Evolutionary conservation across 1,140 invertebrate genomes (phyloP), one percentile per base, ranked within the genome.

Genomic region (Holcopasites calliopsidis): DNA sequence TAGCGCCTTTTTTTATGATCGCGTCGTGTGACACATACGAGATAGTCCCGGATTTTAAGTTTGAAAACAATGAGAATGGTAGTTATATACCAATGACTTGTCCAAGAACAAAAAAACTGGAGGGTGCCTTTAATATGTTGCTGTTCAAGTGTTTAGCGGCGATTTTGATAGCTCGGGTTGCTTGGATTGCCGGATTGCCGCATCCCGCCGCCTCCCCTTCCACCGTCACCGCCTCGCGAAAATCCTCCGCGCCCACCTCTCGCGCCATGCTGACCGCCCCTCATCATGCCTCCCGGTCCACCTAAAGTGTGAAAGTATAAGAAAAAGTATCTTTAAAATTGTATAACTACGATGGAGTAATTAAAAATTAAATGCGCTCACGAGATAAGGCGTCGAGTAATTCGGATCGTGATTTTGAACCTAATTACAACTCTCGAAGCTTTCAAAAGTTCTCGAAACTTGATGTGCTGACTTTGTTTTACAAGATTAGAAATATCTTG

Each of bases 271-370:
- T 89, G 90, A 13, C 89, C 89, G 40, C 88, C 90, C 79, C 91
- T 88, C 88, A 87, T 92, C 77, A 87, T 88, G 55, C 88, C 87
- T 33, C 91, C 89, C 47, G 88, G 88, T 57, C 92, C 91, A 72
- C 92, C 91, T 85, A 75, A 54, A 84, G 57, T 33, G 47, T 71
- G 35, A 0, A 38, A 16, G 2, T 40, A 60, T 23, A 54, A 62
- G 16, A 28, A 58, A 74, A 16, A 6, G 1, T 50, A 47, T 54
- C 44, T 47, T 54, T 23, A 10, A 57, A 61, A 18, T 13, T 5
- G 18, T 52, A 71, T 8, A 54, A 62, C 26, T n/a, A 23, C 21
- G 13, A 35, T 40, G 38, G 33, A 31, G 26, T 40, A 38, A 35
- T 58, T 6, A 5, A 35, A 16, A 8, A 3, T 58, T 33, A 7